These are phyloP conservation scores for Fissipunctia ypsillon DNA, from an alignment of 2,888 invertebrate species.

Conservation along the genomic window DNA sequence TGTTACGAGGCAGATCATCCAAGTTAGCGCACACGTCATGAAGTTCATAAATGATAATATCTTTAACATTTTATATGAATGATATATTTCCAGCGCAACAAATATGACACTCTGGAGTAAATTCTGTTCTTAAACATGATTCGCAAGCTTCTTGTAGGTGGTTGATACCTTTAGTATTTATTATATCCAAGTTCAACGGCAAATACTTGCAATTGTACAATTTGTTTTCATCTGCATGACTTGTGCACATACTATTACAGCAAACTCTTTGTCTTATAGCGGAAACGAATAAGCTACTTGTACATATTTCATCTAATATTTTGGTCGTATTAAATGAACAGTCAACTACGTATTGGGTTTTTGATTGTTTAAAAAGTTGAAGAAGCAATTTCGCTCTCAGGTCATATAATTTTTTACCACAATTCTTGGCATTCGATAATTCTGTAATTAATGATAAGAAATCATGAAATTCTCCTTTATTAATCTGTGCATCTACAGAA, in stretches of 20 bases:
- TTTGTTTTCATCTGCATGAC: slow-evolving; percentile 24
- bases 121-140: slow-evolving; percentile 21
- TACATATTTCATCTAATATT: too few species aligned
- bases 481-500: slow-evolving; percentile 23
- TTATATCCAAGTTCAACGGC: slow-evolving; percentile 32
- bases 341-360: too few species aligned
- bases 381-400: slow-evolving; percentile 17
- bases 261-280: too few species aligned
- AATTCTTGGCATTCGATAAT: slow-evolving; percentile 34
- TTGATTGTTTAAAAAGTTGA: slow-evolving; percentile 16
- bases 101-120: slow-evolving; percentile 23
- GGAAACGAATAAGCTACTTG: too few species aligned
- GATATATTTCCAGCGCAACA: slow-evolving; percentile 17
- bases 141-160: slow-evolving; percentile 25
- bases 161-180: slow-evolving; percentile 27
- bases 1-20: slow-evolving; percentile 5
- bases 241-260: slow-evolving; percentile 13
- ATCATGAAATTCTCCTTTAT: slow-evolving; percentile 32
- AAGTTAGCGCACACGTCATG: slow-evolving; percentile 3
- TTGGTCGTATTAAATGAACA: too few species aligned
- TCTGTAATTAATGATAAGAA: slow-evolving; percentile 35
- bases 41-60: slow-evolving; percentile 25
- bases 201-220: slow-evolving; percentile 39
- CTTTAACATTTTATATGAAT: slow-evolving; percentile 13
- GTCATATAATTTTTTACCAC: slow-evolving; percentile 36